Conservation (phyloP, 1,140 invertebrate genomes). For the Scylla paramamosain region DNA sequence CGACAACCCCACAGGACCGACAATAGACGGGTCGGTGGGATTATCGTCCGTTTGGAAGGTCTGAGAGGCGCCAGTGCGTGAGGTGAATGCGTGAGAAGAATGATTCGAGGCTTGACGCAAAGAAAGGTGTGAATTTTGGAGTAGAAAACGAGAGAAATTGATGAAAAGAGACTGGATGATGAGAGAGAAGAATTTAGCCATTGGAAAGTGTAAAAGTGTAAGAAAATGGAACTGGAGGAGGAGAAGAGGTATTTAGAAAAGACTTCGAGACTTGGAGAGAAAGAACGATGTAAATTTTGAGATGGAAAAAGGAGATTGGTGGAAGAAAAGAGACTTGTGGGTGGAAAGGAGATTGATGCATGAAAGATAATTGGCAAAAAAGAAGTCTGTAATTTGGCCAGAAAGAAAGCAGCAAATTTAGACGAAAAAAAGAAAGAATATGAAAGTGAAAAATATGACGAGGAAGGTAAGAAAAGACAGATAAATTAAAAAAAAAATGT, state of each 20-base stretch:
- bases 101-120: background rate
- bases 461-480: background rate
- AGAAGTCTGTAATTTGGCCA: background rate
- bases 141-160: background rate
- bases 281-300: background rate
- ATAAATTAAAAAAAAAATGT: constrained; percentile 3
- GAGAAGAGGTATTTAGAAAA: no score
- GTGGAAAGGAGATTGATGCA: background rate
- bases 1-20: constrained; percentile 71
- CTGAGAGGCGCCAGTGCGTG: constrained; percentile 24
- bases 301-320: background rate
- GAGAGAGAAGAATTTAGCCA: background rate
- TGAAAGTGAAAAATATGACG: background rate
- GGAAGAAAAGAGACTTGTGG: background rate
- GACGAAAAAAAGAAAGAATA: background rate
- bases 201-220: no score
- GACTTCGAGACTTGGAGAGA: no score
- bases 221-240: no score
- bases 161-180: background rate
- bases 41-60: constrained; percentile 75
- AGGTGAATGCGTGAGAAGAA: background rate
- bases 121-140: background rate
- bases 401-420: background rate
- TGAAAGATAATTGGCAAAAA: background rate
- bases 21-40: constrained; percentile 72